Conservation (phyloP, 2,113 vertebrate genomes). For the Dermatemys mawii region DNA sequence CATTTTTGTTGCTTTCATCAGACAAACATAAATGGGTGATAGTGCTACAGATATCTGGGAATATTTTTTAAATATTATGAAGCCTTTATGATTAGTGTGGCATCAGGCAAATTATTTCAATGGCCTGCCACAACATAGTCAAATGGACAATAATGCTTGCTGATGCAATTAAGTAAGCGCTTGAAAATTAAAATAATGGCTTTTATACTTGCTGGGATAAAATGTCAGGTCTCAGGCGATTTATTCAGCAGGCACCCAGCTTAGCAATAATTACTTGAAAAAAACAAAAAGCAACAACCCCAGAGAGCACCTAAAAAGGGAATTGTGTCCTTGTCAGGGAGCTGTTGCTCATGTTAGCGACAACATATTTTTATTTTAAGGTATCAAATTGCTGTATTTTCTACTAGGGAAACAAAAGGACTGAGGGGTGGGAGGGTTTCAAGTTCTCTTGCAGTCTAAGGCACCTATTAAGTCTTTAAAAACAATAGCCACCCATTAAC, state of each 20-base stretch:
- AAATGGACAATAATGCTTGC: not conserved
- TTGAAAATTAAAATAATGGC: constrained; percentile 21
- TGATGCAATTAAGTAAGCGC: constrained; percentile 36
- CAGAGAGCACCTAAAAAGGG: not conserved
- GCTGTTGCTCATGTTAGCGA: not conserved
- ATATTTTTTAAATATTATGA: not conserved
- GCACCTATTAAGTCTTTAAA: constrained; percentile 2
- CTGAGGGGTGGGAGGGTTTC: not conserved
- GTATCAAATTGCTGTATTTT: not conserved
- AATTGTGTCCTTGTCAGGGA: not conserved
- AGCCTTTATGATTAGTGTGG: constrained; percentile 16
- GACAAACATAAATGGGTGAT: not conserved
- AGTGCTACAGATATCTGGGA: not conserved
- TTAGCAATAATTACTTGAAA: constrained; percentile 16
- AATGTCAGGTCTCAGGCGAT: not conserved
- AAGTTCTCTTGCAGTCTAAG: not conserved
- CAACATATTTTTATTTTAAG: not conserved
- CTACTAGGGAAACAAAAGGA: not conserved
- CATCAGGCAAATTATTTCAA: not conserved
- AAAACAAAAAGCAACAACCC: not conserved
- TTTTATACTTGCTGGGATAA: constrained; percentile 17
- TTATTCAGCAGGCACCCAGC: not conserved
- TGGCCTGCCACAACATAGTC: not conserved
- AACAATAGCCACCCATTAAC: not conserved
- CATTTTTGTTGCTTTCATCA: constrained; percentile 2